These are phyloP conservation scores for Plusia festucae DNA, from an alignment of 2,888 invertebrate species.

Conservation along the genomic window DNA sequence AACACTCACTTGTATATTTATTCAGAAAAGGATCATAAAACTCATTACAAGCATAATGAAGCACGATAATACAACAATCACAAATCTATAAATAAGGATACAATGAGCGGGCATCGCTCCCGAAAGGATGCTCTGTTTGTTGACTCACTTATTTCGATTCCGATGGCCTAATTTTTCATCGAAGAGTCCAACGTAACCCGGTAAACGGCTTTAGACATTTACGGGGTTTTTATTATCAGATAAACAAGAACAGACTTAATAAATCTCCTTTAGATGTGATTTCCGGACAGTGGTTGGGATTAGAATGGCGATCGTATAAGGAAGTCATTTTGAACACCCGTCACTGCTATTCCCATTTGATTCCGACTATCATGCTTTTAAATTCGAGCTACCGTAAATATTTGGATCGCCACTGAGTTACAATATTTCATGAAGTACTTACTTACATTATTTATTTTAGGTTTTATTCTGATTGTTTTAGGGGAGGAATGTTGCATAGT, in stretches of 20 bases:
- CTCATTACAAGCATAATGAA: conserved; percentile 47
- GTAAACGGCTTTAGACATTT: conserved; percentile 73
- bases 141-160: conserved; percentile 76
- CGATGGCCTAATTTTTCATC: conserved; percentile 74
- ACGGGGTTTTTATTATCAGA: conserved; percentile 76
- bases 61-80: conserved; percentile 56
- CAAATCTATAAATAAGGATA: conserved; percentile 62
- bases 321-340: conserved; percentile 78
- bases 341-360: conserved; percentile 59
- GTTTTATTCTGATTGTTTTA: not conserved
- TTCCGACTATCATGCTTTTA: conserved; percentile 64
- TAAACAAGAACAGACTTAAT: conserved; percentile 79
- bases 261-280: conserved; percentile 75
- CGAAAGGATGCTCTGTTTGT: conserved; percentile 81
- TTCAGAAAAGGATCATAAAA: conserved; percentile 54
- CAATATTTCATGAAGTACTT: conserved; percentile 16
- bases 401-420: conserved; percentile 42
- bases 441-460: not conserved
- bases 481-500: not conserved
- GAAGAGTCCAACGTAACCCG: conserved; percentile 71
- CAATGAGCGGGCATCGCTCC: conserved; percentile 75
- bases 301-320: conserved; percentile 74
- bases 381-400: conserved; percentile 39
- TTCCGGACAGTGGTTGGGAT: conserved; percentile 76
- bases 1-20: conserved; percentile 50